A percentile compares a stretch with the other conserved stretches of the same genome.
phyloP scores from a whole-genome alignment of 1,140 invertebrate species.

The Lasioglossum albipes region DNA sequence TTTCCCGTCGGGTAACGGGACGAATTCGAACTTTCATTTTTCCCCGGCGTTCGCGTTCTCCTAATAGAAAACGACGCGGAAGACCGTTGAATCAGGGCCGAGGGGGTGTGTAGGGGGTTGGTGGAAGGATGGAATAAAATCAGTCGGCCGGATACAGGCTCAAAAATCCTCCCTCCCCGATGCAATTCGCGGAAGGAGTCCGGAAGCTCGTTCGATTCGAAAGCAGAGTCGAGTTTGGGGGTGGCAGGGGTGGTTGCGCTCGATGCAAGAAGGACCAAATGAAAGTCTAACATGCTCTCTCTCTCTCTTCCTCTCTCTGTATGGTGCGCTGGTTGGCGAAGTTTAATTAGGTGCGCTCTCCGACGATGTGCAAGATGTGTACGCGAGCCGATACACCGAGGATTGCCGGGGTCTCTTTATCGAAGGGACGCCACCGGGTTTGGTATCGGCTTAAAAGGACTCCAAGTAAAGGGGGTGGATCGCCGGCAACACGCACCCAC shows the following conservation, averaged over 20 bases:
- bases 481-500: not conserved
- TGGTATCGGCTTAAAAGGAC: conserved; percentile 33
- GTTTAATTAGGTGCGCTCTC: conserved; percentile 69
- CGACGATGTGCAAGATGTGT: conserved; percentile 9
- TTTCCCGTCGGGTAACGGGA: not conserved
- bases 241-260: not conserved
- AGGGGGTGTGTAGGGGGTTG: too few species aligned
- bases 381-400: conserved; percentile 31
- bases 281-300: conserved; percentile 57
- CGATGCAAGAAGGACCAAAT: conserved; percentile 23
- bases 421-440: conserved; percentile 38
- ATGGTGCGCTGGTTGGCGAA: conserved; percentile 30
- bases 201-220: conserved; percentile 16
- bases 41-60: conserved; percentile 4
- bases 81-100: not conserved
- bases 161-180: conserved; percentile 28
- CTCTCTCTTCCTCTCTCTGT: conserved; percentile 7
- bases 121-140: conserved; percentile 18
- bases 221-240: not conserved
- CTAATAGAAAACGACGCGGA: conserved; percentile 24
- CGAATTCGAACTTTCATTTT: conserved; percentile 38
- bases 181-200: conserved; percentile 29
- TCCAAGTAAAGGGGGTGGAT: not conserved
- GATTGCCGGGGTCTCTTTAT: conserved; percentile 2
- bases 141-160: conserved; percentile 24